Base-by-base conservation (phyloP, 2,797 vertebrate species). In the Poeciliopsis gracilis region DNA sequence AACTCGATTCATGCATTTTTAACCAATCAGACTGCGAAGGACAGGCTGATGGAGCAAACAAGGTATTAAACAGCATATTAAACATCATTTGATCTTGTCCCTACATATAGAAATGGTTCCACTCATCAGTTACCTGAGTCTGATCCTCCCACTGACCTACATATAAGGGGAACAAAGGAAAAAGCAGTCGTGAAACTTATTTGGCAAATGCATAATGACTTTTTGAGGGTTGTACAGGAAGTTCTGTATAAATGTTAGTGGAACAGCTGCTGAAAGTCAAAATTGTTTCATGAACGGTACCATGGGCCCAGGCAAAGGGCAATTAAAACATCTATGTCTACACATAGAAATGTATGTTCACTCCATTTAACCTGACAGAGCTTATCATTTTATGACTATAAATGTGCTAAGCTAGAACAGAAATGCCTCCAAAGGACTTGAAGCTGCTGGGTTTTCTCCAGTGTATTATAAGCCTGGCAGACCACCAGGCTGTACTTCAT, bases 71-170 rank as follows among this genome's bases (percentile, higher is more conserved):
- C 70, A 33, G 25, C 82, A 88, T 89, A 80, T 89, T 83, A 81
- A 90, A 61, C 72, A 38, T 78, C 83, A 91, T 82, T 82, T 36
- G 81, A 91, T 79, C 86, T 74, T 72, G 79, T 69, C 59, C 55
- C 30, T 91, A 81, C 87, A 89, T 90, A 90, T 91, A 82, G 66
- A 92, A 77, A 28, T 63, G 1, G 33, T 72, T 47, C 77, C 36
- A 76, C 73, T 88, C 87, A 82, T 82, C 76, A 20, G 73, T 57
- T 38, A 57, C 55, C 72, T 74, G 28, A 36, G 80, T 73, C 47
- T 71, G 49, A 72, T 47, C 81, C 83, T 82, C 82, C 78, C 78
- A 55, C 36, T 92, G 91, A 92, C 91, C 90, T 87, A 91, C 79
- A 89, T 92, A 74, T 61, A 46, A 20, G n/a, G 23, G 71, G 72